A percentile compares a stretch with the other conserved stretches of the same genome.
phyloP scores from a whole-genome alignment of 2,888 invertebrate genomes.

The Antheraea assamensis region DNA sequence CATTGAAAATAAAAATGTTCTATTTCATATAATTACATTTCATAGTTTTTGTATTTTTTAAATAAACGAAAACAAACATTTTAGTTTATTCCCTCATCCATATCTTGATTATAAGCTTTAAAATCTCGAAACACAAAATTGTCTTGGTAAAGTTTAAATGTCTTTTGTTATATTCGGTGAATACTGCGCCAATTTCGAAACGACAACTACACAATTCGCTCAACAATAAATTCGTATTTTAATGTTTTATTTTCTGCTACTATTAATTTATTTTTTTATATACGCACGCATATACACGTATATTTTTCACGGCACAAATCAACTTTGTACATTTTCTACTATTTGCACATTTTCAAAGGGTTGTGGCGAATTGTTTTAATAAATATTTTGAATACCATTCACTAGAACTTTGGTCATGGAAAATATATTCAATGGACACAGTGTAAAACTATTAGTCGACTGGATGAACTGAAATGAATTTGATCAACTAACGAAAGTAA shows the following conservation, averaged over 20 bases:
- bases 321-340: background rate
- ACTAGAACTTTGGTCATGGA: too few species aligned
- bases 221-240: background rate
- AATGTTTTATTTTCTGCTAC: background rate
- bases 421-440: background rate
- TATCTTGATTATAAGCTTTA: background rate
- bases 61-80: background rate
- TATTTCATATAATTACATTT: background rate
- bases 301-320: background rate
- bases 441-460: background rate
- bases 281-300: conserved; percentile 7
- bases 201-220: background rate
- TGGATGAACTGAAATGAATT: background rate
- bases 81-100: background rate
- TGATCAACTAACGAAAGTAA: background rate
- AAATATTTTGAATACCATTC: background rate
- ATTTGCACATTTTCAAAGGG: conserved; percentile 8
- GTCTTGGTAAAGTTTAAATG: background rate
- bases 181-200: background rate
- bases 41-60: background rate
- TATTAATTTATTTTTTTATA: background rate
- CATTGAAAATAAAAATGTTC: background rate
- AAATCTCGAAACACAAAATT: background rate
- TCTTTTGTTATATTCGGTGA: background rate
- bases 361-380: conserved; percentile 1